Evolutionary conservation across 1,140 invertebrate species (phyloP).

Genomic region (Scaptomyza hsui): DNA sequence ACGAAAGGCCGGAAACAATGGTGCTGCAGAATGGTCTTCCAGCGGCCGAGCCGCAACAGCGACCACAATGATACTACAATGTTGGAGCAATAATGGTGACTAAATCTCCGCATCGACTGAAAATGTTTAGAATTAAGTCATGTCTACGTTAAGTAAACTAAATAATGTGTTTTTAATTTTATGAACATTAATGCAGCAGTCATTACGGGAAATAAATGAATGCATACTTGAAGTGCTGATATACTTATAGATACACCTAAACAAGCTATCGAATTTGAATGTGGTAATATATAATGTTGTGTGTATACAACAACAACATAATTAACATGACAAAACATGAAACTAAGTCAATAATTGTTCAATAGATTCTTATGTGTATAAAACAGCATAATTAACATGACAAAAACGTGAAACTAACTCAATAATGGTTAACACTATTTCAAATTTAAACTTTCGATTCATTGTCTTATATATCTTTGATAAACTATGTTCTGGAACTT

Average conservation of each 20-base stretch:
- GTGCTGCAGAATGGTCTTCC: slow-evolving; percentile 65
- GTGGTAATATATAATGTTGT: neutral
- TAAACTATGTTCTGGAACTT: neutral
- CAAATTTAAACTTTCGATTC: neutral
- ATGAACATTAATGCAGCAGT: neutral
- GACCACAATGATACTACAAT: slow-evolving; percentile 35
- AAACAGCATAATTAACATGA: neutral
- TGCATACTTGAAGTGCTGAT: slow-evolving; percentile 28
- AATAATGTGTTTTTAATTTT: slow-evolving; percentile 16
- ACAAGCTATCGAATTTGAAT: neutral
- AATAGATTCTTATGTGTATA: neutral
- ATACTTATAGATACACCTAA: slow-evolving; percentile 25
- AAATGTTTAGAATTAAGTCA: slow-evolving; percentile 35
- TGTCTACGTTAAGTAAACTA: slow-evolving; percentile 6
- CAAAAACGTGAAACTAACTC: neutral
- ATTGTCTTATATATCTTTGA: neutral
- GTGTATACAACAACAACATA: neutral
- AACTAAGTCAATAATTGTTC: neutral
- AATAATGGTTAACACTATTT: neutral
- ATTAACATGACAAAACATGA: too few relatives aligned
- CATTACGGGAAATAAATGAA: slow-evolving; percentile 28
- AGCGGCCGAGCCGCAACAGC: slow-evolving; percentile 65
- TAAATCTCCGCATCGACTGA: slow-evolving; percentile 56
- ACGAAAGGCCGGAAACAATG: slow-evolving; percentile 57
- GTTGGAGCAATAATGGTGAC: slow-evolving; percentile 12